Evolutionary conservation across 2,888 invertebrate species (phyloP).

Genomic region (Siphlonurus alternatus): DNA sequence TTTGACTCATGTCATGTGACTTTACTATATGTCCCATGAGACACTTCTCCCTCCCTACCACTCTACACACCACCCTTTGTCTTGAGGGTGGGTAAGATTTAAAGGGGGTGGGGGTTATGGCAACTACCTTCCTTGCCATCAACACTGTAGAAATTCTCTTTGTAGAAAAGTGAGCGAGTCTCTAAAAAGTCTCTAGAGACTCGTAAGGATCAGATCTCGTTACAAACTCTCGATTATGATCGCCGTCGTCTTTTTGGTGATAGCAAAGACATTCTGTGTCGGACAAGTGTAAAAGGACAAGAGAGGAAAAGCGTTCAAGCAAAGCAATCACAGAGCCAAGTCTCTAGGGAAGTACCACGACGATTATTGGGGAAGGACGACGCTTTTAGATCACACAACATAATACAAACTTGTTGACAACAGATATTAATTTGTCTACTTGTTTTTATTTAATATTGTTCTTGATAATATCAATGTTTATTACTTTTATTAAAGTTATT

Average conservation of each 20-base stretch:
- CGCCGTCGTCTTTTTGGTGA: not conserved
- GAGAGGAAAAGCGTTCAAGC: not conserved
- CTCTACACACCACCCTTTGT: not conserved
- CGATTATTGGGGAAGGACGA: not conserved
- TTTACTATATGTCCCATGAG: not conserved
- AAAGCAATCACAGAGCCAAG: not conserved
- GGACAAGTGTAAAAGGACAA: not conserved
- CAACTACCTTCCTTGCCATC: not conserved
- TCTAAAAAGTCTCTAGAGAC: not conserved
- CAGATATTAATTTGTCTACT: no score
- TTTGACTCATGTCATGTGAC: not conserved
- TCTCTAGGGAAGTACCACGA: not conserved
- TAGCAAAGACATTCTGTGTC: not conserved
- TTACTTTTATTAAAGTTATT: no score
- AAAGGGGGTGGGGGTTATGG: not conserved
- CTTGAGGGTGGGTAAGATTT: not conserved
- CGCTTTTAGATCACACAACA: no score
- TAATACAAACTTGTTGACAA: no score
- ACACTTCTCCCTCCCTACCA: not conserved
- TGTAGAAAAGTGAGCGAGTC: not conserved
- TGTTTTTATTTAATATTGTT: no score
- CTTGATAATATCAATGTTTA: no score
- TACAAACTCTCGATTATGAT: not conserved
- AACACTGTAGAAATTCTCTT: not conserved
- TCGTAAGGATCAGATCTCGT: not conserved